Percentiles rank a stretch among this genome's conserved stretches.
phyloP scores from a whole-genome alignment of 2,113 vertebrate species.

The Ceyx margarethae region DNA sequence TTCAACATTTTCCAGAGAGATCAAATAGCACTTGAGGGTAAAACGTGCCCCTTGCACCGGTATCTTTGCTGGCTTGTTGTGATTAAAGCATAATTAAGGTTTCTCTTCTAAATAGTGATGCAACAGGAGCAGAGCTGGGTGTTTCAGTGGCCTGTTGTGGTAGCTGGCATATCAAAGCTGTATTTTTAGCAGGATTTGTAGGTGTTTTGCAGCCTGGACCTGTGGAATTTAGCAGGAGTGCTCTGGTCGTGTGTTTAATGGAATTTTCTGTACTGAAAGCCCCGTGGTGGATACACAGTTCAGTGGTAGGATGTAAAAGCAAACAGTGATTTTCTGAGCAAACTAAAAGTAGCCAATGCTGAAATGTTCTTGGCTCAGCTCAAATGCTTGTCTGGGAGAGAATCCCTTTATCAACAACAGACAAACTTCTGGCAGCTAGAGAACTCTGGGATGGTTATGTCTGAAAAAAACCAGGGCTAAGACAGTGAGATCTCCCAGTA shows the following conservation, averaged over 20 bases:
- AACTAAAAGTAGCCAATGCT: not conserved
- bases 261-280: conserved; percentile 10
- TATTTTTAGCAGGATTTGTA: not conserved
- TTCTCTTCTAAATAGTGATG: conserved; percentile 12
- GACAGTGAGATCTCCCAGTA: not conserved
- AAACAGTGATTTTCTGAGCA: conserved; percentile 32
- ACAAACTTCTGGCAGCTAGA: not conserved
- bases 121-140: not conserved
- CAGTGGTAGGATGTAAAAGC: conserved; percentile 17
- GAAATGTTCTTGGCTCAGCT: not conserved
- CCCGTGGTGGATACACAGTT: not conserved
- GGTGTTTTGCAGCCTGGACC: not conserved
- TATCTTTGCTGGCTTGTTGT: not conserved
- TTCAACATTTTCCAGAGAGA: conserved; percentile 33
- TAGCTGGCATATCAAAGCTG: not conserved
- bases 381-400: conserved; percentile 1
- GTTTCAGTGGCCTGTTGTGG: not conserved
- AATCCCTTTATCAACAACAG: conserved; percentile 22
- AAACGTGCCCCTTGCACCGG: not conserved
- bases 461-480: not conserved
- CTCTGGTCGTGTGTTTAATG: not conserved
- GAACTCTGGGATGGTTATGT: not conserved
- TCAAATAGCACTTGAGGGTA: conserved; percentile 52
- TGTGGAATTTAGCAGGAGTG: not conserved
- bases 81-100: not conserved